Evolutionary conservation across 2,113 vertebrate genomes (phyloP).

Genomic region (Pygoscelis antarcticus): DNA sequence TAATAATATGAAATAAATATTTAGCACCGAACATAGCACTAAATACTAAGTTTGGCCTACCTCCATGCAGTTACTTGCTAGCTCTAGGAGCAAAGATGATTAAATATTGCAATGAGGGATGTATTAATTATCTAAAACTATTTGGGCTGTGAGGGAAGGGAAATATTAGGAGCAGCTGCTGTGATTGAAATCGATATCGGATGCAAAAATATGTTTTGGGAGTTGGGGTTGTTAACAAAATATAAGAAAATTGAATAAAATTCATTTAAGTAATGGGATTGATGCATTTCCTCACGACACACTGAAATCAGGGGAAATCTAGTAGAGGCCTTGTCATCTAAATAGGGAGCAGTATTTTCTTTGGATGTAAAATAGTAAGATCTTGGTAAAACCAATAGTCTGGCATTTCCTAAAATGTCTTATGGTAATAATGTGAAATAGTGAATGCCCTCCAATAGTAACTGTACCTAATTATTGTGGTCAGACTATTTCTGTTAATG

Average conservation of each 20-base stretch:
- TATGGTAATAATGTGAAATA: not conserved
- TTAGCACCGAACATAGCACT: not conserved
- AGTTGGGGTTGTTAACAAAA: not conserved
- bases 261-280: not conserved
- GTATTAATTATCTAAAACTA: not conserved
- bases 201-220: not conserved
- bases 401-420: not conserved
- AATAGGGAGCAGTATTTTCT: not conserved
- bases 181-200: not conserved
- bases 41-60: not conserved
- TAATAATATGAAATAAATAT: not conserved
- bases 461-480: not conserved
- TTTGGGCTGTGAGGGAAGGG: not conserved
- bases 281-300: not conserved
- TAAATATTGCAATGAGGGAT: not conserved
- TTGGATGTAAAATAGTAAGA: not conserved
- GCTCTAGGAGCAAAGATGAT: not conserved
- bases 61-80: not conserved
- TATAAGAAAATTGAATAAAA: not conserved
- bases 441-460: not conserved
- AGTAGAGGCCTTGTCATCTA: no score
- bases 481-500: not conserved
- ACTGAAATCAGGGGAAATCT: not conserved
- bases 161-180: not conserved
- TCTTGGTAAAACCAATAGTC: not conserved